phyloP scores from a whole-genome alignment of 2,888 invertebrate genomes.

The Acrobasis consociella region DNA sequence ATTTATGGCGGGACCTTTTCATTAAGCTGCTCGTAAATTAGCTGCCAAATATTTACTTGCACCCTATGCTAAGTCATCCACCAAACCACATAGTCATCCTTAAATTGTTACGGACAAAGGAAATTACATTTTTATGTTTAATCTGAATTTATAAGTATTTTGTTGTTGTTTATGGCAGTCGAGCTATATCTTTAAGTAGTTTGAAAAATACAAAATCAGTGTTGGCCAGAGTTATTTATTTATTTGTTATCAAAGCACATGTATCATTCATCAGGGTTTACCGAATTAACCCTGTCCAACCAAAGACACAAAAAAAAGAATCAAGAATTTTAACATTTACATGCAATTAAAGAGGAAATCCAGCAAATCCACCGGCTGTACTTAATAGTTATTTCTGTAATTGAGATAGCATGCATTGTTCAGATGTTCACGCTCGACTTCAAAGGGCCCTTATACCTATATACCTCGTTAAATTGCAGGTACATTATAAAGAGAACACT shows the following conservation, averaged over 20 bases:
- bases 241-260: no score
- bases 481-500: neutral
- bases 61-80: neutral
- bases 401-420: constrained; percentile 12
- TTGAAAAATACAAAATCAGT: neutral
- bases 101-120: no score
- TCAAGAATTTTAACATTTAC: no score
- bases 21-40: constrained; percentile 12
- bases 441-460: constrained; percentile 31
- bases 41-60: neutral
- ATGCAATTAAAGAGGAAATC: no score
- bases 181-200: no score
- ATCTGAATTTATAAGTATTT: no score
- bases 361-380: neutral
- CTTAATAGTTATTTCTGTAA: neutral
- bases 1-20: constrained; percentile 13
- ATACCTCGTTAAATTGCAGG: constrained; percentile 33
- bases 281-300: no score
- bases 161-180: no score
- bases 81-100: constrained; percentile 2
- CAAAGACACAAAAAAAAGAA: no score
- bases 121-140: no score
- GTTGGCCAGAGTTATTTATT: no score
- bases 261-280: no score
- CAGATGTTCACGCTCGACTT: constrained; percentile 19